These are phyloP conservation scores for Hybognathus amarus DNA, from an alignment of 2,797 vertebrate genomes.

Conservation along the genomic window DNA sequence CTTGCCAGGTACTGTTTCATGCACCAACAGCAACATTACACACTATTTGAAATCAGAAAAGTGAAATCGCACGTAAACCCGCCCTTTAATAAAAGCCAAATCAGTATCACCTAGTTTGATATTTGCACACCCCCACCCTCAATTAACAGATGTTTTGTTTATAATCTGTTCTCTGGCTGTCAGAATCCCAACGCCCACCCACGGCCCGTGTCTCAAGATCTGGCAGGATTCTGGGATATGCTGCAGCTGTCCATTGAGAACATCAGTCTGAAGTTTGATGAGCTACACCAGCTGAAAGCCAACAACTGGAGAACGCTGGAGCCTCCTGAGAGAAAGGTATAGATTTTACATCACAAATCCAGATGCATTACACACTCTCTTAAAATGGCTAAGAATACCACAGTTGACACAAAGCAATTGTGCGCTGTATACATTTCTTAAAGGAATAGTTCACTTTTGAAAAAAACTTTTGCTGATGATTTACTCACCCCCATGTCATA, in stretches of 20 bases:
- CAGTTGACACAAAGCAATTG: neutral
- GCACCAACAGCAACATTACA: too few relatives aligned
- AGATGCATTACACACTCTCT: constrained; percentile 15
- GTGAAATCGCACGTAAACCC: too few relatives aligned
- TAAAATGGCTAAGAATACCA: constrained; percentile 3
- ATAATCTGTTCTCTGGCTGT: constrained; percentile 61
- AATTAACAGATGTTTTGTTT: constrained; percentile 26
- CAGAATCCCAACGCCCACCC: constrained; percentile 94
- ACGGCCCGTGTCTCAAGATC: constrained; percentile 92
- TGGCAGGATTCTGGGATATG: constrained; percentile 99
- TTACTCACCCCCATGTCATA: too few relatives aligned
- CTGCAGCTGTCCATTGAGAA: constrained; percentile 98
- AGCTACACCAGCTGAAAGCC: constrained; percentile 98
- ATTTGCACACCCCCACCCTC: neutral
- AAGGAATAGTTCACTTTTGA: too few relatives aligned
- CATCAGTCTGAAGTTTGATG: constrained; percentile 99
- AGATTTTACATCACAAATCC: constrained; percentile 9
- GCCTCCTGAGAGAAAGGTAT: constrained; percentile 92
- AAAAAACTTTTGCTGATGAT: too few relatives aligned
- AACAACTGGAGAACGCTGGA: constrained; percentile 98
- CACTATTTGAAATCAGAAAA: too few relatives aligned
- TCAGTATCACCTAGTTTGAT: constrained; percentile 11
- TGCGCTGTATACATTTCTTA: neutral
- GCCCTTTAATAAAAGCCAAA: neutral
- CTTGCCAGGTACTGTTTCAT: too few relatives aligned